Conservation (phyloP, 1,140 invertebrate genomes). For the Brachystomella parvula region DNA sequence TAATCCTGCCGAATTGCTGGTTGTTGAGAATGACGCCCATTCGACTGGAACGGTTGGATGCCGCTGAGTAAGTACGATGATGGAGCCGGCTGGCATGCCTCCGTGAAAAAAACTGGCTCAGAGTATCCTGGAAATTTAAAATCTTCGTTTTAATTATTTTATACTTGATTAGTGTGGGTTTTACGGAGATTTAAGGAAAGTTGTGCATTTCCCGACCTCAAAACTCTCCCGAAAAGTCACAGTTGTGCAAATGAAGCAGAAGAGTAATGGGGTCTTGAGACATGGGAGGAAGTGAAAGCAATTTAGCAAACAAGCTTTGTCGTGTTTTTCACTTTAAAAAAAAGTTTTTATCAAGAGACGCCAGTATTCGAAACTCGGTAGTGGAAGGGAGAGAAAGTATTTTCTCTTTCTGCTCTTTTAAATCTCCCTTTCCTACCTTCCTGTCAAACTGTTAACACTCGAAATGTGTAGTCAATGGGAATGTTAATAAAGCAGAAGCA, state of each 20-base stretch:
- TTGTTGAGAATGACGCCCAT: not conserved
- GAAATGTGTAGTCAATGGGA: too few species aligned
- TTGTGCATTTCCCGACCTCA: too few species aligned
- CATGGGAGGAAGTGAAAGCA: too few species aligned
- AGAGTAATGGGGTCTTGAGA: too few species aligned
- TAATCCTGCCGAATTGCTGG: not conserved
- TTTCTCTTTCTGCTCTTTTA: too few species aligned
- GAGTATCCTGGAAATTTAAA: constrained; percentile 1
- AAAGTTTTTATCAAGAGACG: not conserved
- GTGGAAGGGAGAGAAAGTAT: not conserved
- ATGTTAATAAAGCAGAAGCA: too few species aligned
- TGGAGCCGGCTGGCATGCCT: not conserved
- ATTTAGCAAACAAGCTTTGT: not conserved
- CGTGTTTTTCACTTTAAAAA: not conserved
- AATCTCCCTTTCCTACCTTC: too few species aligned
- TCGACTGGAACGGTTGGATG: not conserved
- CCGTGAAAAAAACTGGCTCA: not conserved
- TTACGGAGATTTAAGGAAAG: too few species aligned
- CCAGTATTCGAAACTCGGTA: not conserved
- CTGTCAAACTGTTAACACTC: too few species aligned
- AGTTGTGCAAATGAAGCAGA: too few species aligned
- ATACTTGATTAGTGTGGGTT: too few species aligned
- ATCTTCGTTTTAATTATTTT: not conserved
- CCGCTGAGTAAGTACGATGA: not conserved
- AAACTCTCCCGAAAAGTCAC: too few species aligned